Conservation (phyloP, 2,797 vertebrate genomes). For the Chanos chanos region DNA sequence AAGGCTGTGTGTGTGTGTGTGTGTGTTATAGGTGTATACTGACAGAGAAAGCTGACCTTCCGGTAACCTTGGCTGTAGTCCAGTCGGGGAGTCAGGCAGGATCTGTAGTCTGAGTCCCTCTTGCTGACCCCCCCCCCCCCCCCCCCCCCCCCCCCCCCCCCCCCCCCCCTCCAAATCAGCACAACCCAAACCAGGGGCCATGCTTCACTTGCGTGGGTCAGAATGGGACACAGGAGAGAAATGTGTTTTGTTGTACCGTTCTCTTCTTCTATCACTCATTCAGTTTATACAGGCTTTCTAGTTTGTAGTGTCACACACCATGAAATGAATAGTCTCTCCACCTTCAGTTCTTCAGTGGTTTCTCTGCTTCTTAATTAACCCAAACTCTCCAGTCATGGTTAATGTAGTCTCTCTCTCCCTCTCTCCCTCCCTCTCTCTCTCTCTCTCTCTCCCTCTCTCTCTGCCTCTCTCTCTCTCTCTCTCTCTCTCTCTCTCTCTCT, state of each 20-base stretch:
- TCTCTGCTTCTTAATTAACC: too few relatives aligned
- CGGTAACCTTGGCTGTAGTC: conserved; percentile 61
- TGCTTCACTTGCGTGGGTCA: conserved; percentile 17
- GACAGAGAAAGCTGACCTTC: conserved; percentile 52
- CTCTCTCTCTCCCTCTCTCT: neutral
- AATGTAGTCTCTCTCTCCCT: neutral
- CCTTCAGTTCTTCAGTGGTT: too few relatives aligned
- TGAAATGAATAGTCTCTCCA: too few relatives aligned
- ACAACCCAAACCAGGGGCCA: conserved; percentile 37
- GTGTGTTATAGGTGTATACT: conserved; percentile 22
- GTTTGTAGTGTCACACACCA: too few relatives aligned
- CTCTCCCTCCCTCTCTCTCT: neutral
- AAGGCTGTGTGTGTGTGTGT: conserved; percentile 17
- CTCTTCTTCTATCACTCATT: neutral
- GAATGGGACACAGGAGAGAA: conserved; percentile 1
- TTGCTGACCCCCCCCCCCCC: neutral
- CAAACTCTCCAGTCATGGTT: too few relatives aligned
- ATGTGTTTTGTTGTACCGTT: conserved; percentile 41
- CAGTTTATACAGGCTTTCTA: too few relatives aligned
- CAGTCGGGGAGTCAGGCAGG: conserved; percentile 47
- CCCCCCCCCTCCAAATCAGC: conserved; percentile 14
- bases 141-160: neutral
- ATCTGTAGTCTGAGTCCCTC: conserved; percentile 42
- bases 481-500: neutral
- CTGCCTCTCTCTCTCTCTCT: neutral